A percentile compares a stretch with the other conserved stretches of the same genome.
phyloP scores from a whole-genome alignment of 2,113 vertebrate species.

The Mustela nigripes region DNA sequence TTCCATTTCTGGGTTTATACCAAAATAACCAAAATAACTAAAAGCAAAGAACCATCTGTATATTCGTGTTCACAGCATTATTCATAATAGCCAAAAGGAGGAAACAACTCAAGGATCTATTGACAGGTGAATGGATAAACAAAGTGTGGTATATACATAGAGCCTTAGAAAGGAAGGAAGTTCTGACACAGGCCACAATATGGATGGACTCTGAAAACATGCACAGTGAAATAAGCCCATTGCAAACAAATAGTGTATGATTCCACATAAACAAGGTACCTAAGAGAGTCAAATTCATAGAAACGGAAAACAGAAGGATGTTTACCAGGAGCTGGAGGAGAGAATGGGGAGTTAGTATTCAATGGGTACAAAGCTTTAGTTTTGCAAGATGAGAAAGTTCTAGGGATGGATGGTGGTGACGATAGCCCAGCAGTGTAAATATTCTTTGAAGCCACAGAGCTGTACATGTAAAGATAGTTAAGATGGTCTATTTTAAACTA shows the following conservation, averaged over 20 bases:
- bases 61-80: too few relatives aligned
- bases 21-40: neutral
- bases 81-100: neutral
- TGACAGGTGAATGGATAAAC: neutral
- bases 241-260: neutral
- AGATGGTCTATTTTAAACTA: neutral
- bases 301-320: neutral
- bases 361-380: neutral
- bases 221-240: neutral
- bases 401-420: neutral
- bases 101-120: neutral
- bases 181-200: neutral
- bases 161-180: neutral
- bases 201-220: neutral
- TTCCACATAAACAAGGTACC: neutral
- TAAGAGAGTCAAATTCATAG: neutral
- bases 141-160: fast-evolving
- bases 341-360: neutral
- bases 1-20: neutral
- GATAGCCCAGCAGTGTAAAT: neutral
- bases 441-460: neutral
- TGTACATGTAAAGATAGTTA: neutral
- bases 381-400: neutral
- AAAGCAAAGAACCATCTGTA: neutral
- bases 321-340: fast-evolving